Evolutionary conservation across 2,797 vertebrate genomes (phyloP).

Genomic region (Propithecus deckenii): DNA sequence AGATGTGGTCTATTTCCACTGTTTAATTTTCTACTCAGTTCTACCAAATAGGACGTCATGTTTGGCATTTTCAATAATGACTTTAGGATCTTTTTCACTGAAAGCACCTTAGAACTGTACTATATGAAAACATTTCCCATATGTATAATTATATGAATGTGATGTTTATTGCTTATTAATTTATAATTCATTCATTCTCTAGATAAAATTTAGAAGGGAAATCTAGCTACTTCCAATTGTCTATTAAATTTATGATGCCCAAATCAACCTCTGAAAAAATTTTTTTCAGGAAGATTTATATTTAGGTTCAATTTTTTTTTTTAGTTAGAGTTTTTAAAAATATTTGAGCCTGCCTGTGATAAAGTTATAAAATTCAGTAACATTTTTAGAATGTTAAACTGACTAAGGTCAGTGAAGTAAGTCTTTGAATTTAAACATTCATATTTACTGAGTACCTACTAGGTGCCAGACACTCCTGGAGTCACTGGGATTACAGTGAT

Average conservation of each 20-base stretch:
- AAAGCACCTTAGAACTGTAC: slow-evolving; percentile 72
- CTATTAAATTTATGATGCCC: slow-evolving; percentile 47
- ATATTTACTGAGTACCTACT: not conserved
- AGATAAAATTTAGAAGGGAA: slow-evolving; percentile 6
- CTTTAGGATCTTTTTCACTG: slow-evolving; percentile 46
- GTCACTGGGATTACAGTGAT: not conserved
- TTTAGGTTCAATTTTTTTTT: slow-evolving; percentile 40
- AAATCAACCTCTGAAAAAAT: not conserved
- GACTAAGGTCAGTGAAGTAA: slow-evolving; percentile 52
- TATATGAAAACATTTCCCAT: slow-evolving; percentile 42
- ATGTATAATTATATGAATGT: slow-evolving; percentile 37
- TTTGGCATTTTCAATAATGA: slow-evolving; percentile 37
- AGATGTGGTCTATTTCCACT: slow-evolving; percentile 32
- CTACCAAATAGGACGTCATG: slow-evolving; percentile 59
- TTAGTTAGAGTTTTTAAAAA: slow-evolving; percentile 45
- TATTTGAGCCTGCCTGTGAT: slow-evolving; percentile 62
- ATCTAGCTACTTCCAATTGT: slow-evolving; percentile 38
- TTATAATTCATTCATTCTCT: slow-evolving; percentile 50
- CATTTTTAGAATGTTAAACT: slow-evolving; percentile 62
- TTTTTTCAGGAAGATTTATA: slow-evolving; percentile 47
- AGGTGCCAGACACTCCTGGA: not conserved
- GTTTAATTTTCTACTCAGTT: slow-evolving; percentile 68
- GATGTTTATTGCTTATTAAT: slow-evolving; percentile 52
- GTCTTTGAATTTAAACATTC: slow-evolving; percentile 54
- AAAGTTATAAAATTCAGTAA: slow-evolving; percentile 69